Conservation (phyloP, 2,113 vertebrate genomes). For the Athene noctua region DNA sequence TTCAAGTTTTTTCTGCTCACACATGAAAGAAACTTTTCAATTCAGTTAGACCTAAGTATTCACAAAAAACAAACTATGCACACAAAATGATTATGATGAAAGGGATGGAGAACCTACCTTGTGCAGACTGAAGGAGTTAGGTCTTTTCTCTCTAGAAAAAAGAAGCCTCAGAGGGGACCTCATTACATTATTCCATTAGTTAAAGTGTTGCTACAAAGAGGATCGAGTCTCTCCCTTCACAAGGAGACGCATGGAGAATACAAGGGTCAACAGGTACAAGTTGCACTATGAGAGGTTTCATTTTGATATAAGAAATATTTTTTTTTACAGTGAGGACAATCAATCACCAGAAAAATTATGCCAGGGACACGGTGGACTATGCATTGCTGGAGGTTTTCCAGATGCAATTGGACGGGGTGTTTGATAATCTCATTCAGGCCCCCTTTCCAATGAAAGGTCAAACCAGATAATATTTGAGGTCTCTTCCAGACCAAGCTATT, state of each 20-base stretch:
- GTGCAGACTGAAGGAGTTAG: neutral
- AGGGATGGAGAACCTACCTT: neutral
- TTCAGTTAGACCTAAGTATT: neutral
- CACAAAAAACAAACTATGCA: neutral
- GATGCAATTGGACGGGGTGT: fast-evolving
- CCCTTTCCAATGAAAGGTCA: neutral
- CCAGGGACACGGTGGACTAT: fast-evolving
- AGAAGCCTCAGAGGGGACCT: neutral
- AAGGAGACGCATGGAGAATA: neutral
- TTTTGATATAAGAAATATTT: neutral
- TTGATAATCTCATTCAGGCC: neutral
- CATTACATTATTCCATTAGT: neutral
- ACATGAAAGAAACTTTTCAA: neutral
- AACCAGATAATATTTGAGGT: neutral
- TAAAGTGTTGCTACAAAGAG: neutral
- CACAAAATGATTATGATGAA: neutral
- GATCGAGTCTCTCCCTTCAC: neutral
- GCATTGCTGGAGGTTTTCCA: neutral
- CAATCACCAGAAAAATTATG: neutral
- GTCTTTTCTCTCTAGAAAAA: neutral
- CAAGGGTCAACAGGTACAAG: neutral
- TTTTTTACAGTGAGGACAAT: neutral
- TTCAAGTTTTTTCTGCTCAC: neutral
- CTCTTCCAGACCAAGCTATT: neutral
- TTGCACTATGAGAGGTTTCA: neutral